Evolutionary conservation across 2,888 invertebrate species (phyloP), one percentile per base, ranked within the genome.

Genomic region (Chelonus formosanus): DNA sequence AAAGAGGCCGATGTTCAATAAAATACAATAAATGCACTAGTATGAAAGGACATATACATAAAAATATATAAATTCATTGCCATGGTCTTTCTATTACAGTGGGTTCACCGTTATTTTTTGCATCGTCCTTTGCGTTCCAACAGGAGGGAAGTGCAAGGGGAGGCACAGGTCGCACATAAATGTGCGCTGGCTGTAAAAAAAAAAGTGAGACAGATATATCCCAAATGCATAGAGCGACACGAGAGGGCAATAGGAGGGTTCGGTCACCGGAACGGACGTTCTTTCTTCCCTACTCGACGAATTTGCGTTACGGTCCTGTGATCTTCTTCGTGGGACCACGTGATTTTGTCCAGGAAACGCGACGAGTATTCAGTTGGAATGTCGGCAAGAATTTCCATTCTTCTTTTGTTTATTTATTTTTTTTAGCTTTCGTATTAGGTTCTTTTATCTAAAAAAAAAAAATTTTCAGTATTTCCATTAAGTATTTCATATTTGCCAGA

Each of bases 241-340:
- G 56, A 63, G 31, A 55, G 43, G 53, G 63, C 48, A 64, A 44
- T 6, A 5, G 62, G 60, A 10, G 62, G 58, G 72, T 65, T 72
- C 73, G 71, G 71, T 71, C 73, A 71, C 72, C 71, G 72, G 74
- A 74, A 74, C 74, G 72, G 70, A 72, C 71, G 69, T 71, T 71
- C 70, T 69, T 70, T 72, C 70, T 71, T 68, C 68, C 67, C 68
- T 63, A 69, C 64, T 65, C 71, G 71, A 73, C 74, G 73, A 73
- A 74, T 74, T 73, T 71, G 67, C 73, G 74, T 74, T 70, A 72
- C 72, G 73, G 67, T 68, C 69, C 72, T 70, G 67, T 71, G 65
- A 67, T 65, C 70, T 65, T 53, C 44, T 50, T 70, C 70, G 68
- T 70, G 69, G 67, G 71, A 70, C 68, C 71, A 66, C 70, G 70